Conservation (phyloP, 35 echinoderm and acorn worm species). For the Lytechinus variegatus region DNA sequence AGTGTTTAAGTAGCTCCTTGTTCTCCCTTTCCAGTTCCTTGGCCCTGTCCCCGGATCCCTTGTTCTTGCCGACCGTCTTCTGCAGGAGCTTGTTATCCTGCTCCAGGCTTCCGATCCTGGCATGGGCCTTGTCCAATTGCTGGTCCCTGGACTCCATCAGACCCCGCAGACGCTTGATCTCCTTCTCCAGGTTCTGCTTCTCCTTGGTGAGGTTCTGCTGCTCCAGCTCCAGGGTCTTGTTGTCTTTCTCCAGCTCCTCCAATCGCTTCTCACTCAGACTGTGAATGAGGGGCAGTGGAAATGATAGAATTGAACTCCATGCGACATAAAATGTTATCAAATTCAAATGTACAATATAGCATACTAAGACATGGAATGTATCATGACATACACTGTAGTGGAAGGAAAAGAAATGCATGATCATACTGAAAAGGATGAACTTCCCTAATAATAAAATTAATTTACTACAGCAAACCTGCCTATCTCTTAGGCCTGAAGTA, state of each 20-base stretch:
- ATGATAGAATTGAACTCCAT: too few relatives aligned
- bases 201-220: constrained; percentile 75
- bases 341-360: too few relatives aligned
- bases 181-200: constrained; percentile 75
- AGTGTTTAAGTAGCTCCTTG: constrained; percentile 88
- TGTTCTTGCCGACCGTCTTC: constrained; percentile 75
- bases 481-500: too few relatives aligned
- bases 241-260: constrained; percentile 87
- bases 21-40: constrained; percentile 95
- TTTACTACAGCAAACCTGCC: too few relatives aligned
- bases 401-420: too few relatives aligned
- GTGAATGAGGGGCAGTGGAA: not conserved
- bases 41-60: constrained; percentile 68
- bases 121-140: constrained; percentile 83
- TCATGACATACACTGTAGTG: too few relatives aligned
- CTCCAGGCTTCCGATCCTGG: constrained; percentile 71
- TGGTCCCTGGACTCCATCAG: constrained; percentile 78
- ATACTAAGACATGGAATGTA: too few relatives aligned
- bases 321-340: too few relatives aligned
- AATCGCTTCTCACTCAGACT: constrained; percentile 74
- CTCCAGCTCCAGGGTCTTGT: constrained; percentile 70
- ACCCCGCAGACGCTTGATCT: constrained; percentile 85
- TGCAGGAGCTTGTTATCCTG: constrained; percentile 81
- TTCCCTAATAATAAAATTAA: too few relatives aligned
- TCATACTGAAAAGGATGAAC: too few relatives aligned